Conservation (phyloP, 2,888 invertebrate species). For the Gandaritis pyraliata region DNA sequence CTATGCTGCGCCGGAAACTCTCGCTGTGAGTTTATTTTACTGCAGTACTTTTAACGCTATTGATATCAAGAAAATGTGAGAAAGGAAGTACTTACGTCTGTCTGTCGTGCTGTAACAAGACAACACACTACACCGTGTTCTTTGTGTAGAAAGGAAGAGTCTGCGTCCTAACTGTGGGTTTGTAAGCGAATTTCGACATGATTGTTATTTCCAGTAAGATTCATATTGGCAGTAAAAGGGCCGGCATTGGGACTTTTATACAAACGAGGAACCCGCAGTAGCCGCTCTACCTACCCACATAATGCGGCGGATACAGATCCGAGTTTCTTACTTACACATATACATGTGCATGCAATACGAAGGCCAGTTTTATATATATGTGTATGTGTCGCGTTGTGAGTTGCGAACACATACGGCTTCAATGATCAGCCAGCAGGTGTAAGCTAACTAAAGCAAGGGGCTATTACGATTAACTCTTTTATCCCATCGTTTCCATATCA, state of each 20-base stretch:
- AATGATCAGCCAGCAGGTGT: slow-evolving; percentile 84
- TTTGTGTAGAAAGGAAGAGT: slow-evolving; percentile 72
- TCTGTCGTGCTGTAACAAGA: slow-evolving; percentile 70
- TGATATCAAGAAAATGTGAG: slow-evolving; percentile 82
- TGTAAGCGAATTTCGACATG: slow-evolving; percentile 69
- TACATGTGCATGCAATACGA: slow-evolving; percentile 64
- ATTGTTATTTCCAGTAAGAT: slow-evolving; percentile 66
- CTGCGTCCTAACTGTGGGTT: slow-evolving; percentile 45
- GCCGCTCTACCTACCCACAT: slow-evolving; percentile 80
- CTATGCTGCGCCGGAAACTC: slow-evolving; percentile 72
- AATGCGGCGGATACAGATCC: slow-evolving; percentile 83
- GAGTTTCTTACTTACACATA: slow-evolving; percentile 80
- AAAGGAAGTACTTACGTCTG: slow-evolving; percentile 80
- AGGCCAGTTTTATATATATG: slow-evolving; percentile 75
- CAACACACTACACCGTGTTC: slow-evolving; percentile 64
- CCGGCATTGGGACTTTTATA: slow-evolving; percentile 62
- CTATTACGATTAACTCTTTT: slow-evolving; percentile 84
- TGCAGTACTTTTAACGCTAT: slow-evolving; percentile 72
- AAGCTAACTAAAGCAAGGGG: slow-evolving; percentile 82
- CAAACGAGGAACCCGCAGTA: slow-evolving; percentile 79
- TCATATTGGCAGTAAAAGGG: slow-evolving; percentile 76
- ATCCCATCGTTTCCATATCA: slow-evolving; percentile 84
- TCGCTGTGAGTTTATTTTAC: slow-evolving; percentile 70
- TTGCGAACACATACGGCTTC: slow-evolving; percentile 82
- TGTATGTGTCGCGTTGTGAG: slow-evolving; percentile 69